These are phyloP conservation scores for Proctacanthus coquilletti DNA, from an alignment of 1,140 invertebrate genomes.

Conservation along the genomic window DNA sequence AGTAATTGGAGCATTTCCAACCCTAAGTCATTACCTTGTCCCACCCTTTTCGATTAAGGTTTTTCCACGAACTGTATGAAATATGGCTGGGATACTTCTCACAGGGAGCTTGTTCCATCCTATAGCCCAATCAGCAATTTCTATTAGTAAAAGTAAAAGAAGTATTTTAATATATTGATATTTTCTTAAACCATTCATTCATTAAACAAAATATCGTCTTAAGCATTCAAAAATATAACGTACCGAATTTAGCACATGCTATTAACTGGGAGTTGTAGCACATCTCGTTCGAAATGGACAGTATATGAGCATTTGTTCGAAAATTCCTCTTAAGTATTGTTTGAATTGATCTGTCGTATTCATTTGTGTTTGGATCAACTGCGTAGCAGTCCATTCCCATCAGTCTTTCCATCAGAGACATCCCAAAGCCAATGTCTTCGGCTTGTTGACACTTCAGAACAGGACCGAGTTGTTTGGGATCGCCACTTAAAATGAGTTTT, in stretches of 20 bases:
- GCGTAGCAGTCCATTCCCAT: conserved; percentile 33
- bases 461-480: conserved; percentile 72
- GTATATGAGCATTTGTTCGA: conserved; percentile 42
- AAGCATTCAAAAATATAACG: no score
- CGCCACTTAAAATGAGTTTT: conserved; percentile 60
- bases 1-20: no score
- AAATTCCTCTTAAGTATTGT: conserved; percentile 51
- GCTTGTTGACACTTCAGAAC: conserved; percentile 42
- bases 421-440: conserved; percentile 30
- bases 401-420: conserved; percentile 43
- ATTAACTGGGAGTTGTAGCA: conserved; percentile 45
- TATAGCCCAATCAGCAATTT: no score
- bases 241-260: conserved; percentile 13
- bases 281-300: conserved; percentile 41
- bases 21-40: no score
- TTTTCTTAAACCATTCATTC: no score
- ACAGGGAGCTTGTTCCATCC: no score
- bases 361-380: conserved; percentile 30
- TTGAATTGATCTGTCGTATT: conserved; percentile 42
- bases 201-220: no score
- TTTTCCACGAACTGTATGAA: no score
- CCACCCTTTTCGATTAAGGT: no score
- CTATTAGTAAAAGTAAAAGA: no score
- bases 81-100: no score
- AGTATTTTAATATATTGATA: no score